Evolutionary conservation across 1,140 invertebrate genomes (phyloP), one percentile per base, ranked within the genome.

Genomic region (Ostrea edulis): DNA sequence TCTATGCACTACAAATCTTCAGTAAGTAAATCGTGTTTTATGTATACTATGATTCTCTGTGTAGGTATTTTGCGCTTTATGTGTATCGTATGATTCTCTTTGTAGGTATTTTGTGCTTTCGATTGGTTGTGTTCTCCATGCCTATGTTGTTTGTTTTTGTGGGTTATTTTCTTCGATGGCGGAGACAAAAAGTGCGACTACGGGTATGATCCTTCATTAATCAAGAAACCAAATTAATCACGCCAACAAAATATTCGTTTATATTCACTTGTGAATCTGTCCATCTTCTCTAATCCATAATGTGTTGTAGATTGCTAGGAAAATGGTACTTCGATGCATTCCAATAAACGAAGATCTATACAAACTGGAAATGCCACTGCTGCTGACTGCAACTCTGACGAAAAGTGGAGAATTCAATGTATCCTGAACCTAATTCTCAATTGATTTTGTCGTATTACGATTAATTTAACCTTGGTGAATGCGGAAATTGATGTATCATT

Each of bases 261-360:
- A 68, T 20, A 22, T 44, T 55, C 51, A 11, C 81, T 8, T 22
- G 14, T 44, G 5, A 44, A 44, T 44, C 5, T 22, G 29, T 35
- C 17, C 62, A 9, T 62, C 7, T 52, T 86, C 22, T 51, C 65
- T 29, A 51, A 17, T n/a, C 51, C 11, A 82, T 55, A 20, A 52
- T 22, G 4, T 85, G 7, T 87, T 88, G 71, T 83, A 92, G 91
- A 89, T 91, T 58, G 88, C 86, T 2, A 51, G 87, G 9, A 68
- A 88, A 65, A 90, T 92, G 88, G 88, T 92, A 4, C 84, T 88
- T 81, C 89, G 88, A 82, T 92, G 92, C 84, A 84, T 92, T 11
- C 82, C 90, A 51, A 86, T 91, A 17, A 92, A 92, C 84, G 91
- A 91, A 82, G 77, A 87, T 22, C 87, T 92, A 8, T 90, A 90